Base-by-base conservation (phyloP, 2,797 vertebrate species). In the Dromococcyx pavoninus region DNA sequence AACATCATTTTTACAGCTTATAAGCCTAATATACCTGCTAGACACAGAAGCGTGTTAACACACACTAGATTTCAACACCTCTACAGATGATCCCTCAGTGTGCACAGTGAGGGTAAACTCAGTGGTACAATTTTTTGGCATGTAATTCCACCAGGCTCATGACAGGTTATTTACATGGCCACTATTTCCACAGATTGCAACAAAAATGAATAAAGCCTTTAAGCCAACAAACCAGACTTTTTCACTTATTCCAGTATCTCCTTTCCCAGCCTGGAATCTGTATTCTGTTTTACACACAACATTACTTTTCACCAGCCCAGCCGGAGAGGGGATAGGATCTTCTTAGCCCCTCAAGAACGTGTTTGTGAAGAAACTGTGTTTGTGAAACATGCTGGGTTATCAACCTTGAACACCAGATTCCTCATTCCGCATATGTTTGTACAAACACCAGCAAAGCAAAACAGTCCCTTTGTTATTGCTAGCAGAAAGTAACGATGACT, bases 91-190 rank as follows among this genome's bases (percentile, higher is more conserved):
- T 14, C 14, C 50, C 60, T 62, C 51, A 39, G 27, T 32, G n/a
- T 30, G 53, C 60, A 74, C 14, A 53, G 17, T 5, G 6, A 30
- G 9, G 21, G 21, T 54, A 66, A 76, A 72, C 8, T 41, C 43
- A 61, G 27, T 6, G 11, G 10, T 11, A 64, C 5, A 41, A 28
- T 5, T 25, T 80, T 83, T 39, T 2, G 1, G 11, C 7, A 5
- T 9, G 46, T 25, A n/a, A n/a, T 65, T 54, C 30, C 33, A 39
- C 12, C 66, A 28, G n/a, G 85, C 15, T 51, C 0, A 0, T 16
- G 13, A 81, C 28, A 87, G 7, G 12, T 6, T 60, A 56, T 50
- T 79, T 57, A 57, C 3, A 9, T 2, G 5, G 17, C 9, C 25
- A 17, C 37, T 73, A 79, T 61, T 78, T 89, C 41, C 41, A 62